These are phyloP conservation scores for Genyomyrus donnyi DNA, from an alignment of 2,113 vertebrate genomes.

Conservation along the genomic window DNA sequence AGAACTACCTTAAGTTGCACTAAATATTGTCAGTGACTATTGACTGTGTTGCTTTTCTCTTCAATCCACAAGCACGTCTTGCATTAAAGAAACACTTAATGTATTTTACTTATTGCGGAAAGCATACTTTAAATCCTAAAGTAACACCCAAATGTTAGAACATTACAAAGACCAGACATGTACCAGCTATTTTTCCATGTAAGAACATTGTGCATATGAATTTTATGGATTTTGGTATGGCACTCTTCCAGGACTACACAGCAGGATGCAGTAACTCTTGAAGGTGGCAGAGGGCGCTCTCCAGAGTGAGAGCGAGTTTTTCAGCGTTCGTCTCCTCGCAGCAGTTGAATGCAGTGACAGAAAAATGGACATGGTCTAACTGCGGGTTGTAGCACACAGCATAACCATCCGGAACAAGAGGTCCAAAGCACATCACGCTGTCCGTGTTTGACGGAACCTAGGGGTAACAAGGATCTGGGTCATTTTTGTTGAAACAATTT, in stretches of 20 bases:
- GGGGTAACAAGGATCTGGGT: not conserved
- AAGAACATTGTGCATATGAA: not conserved
- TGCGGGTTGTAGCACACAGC: constrained; percentile 75
- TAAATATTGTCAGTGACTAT: not conserved
- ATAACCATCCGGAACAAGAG: constrained; percentile 72
- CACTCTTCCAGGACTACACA: constrained; percentile 34
- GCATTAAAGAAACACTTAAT: not conserved
- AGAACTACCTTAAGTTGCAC: not conserved
- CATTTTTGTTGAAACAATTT: not conserved
- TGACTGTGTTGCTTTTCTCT: not conserved
- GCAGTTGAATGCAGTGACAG: constrained; percentile 72
- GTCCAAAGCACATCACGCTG: constrained; percentile 76
- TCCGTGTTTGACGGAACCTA: constrained; percentile 68
- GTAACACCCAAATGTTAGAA: not conserved
- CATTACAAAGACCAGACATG: not conserved
- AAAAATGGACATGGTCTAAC: constrained; percentile 65
- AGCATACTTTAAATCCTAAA: not conserved
- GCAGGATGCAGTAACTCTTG: constrained; percentile 58
- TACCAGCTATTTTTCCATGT: not conserved
- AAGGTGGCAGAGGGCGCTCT: constrained; percentile 56
- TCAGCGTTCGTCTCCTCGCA: constrained; percentile 71
- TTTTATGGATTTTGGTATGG: too few relatives aligned
- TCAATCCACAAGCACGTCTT: not conserved
- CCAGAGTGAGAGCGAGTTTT: constrained; percentile 54
- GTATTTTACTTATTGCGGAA: not conserved